Evolutionary conservation across 30 jellyfish, hydroid and myxozoan genomes (phyloP).

Genomic region (Hydractinia echinata): DNA sequence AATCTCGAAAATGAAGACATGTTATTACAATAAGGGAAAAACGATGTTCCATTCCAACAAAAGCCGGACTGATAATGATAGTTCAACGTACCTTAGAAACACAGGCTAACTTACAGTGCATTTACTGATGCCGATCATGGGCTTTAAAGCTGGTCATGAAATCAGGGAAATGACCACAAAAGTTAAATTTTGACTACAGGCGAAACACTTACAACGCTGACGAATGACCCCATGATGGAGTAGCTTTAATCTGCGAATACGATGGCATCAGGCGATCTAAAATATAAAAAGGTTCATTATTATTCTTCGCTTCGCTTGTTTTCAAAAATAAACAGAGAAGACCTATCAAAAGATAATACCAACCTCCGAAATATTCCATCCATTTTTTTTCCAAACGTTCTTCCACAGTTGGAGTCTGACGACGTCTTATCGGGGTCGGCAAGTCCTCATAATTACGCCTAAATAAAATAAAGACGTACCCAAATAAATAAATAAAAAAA

Average conservation of each 20-base stretch:
- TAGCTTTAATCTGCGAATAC: background rate
- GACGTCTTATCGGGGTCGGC: background rate
- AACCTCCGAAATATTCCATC: slow-evolving; percentile 36
- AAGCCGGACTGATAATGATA: too few relatives aligned
- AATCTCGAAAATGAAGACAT: too few relatives aligned
- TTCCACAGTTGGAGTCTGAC: slow-evolving; percentile 33
- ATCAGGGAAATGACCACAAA: too few relatives aligned
- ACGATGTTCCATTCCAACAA: too few relatives aligned
- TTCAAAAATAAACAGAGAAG: background rate
- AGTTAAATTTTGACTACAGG: too few relatives aligned
- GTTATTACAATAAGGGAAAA: too few relatives aligned
- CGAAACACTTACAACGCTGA: background rate
- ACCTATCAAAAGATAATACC: background rate
- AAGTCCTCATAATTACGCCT: background rate
- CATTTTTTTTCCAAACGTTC: slow-evolving; percentile 34
- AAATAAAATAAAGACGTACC: background rate
- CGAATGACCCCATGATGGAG: slow-evolving; percentile 11
- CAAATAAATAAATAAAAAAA: too few relatives aligned
- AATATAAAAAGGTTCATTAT: background rate
- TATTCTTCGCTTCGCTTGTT: background rate
- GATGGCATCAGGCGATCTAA: slow-evolving; percentile 13
- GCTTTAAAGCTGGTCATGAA: too few relatives aligned
- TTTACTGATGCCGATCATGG: too few relatives aligned
- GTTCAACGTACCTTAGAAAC: too few relatives aligned
- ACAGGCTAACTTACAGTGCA: too few relatives aligned